Base-by-base conservation (phyloP, 2,797 vertebrate genomes). In the Huso huso region DNA sequence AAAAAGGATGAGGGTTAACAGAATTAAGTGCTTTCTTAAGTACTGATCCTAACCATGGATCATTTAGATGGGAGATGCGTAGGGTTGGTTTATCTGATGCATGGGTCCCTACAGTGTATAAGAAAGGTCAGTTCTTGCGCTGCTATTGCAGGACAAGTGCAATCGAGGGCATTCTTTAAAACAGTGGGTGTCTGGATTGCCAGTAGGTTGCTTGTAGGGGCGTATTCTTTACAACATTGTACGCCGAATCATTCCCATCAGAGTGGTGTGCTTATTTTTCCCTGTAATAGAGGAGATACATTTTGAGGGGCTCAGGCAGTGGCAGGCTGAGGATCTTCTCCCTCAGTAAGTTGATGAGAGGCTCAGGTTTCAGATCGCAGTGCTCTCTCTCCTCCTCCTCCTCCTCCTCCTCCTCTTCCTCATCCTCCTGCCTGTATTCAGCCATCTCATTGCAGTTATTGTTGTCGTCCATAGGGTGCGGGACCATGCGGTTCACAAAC, bases 251-350 rank as follows among this genome's bases (percentile, higher is more conserved):
- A 2, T 62, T 48, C 51, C 63, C 53, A 67, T 58, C 58, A 58
- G 66, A 52, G 58, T 12, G 66, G 49, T 8, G 76, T 62, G 9
- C 67, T 92, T 87, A 98, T 75, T 97, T 98, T 77, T 99, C 94
- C 65, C 96, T 85, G 85, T 96, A 97, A 85, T 90, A 98, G 53
- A 99, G 87, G 82, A 99, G 87, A 82, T 94, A 99, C 87, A 91
- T 92, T 81, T 98, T 98, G 72, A 99, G 90, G 0, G 96, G 94
- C 62, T 96, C 95, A 0, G 96, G 96, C 71, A 99, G 82, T 1
- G 96, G 96, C 76, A 99, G 86, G 63, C 88, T 82, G 67, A 98
- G 86, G 68, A 99, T 93, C 76, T 91, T 90, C 82, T 98, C 93
- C 9, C 95, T 87, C 59, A 99, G 73, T 72, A 93, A 50, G 84